phyloP scores from a whole-genome alignment of 2,113 vertebrate genomes.

The Callorhinus ursinus region DNA sequence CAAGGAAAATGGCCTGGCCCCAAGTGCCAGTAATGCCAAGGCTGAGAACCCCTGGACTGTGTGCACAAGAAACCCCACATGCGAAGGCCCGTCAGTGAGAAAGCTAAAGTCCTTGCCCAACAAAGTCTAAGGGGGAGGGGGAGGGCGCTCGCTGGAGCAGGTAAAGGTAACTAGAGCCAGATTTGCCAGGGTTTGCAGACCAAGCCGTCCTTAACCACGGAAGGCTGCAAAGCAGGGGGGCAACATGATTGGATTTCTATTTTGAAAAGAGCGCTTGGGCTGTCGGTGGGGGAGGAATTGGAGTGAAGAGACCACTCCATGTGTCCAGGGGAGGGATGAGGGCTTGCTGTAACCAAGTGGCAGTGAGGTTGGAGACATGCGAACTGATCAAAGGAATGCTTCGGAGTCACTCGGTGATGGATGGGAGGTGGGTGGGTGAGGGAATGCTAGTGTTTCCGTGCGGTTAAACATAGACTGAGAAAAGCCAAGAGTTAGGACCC shows the following conservation, averaged over 20 bases:
- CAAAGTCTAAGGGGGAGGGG: not conserved
- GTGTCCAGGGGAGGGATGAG: not conserved
- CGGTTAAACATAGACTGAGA: not conserved
- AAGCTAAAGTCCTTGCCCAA: not conserved
- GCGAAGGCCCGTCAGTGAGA: not conserved
- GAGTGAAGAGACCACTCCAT: not conserved
- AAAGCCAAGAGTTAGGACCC: not conserved
- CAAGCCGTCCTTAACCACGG: not conserved
- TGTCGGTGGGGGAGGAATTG: not conserved
- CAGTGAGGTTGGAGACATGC: not conserved
- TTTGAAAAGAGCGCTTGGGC: not conserved
- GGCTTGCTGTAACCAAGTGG: not conserved
- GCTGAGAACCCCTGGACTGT: not conserved
- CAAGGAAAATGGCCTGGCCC: not conserved
- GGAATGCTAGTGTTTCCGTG: too few species aligned
- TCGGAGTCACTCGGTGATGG: not conserved
- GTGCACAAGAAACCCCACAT: not conserved
- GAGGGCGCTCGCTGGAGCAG: not conserved
- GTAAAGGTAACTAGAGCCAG: not conserved
- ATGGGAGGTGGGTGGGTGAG: not conserved
- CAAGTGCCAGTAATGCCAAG: not conserved
- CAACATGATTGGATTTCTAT: not conserved
- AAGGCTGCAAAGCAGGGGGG: not conserved
- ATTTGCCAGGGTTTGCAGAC: not conserved
- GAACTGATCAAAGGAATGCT: not conserved